Conservation (phyloP, 2,888 invertebrate species). For the Drosophila demipolita region DNA sequence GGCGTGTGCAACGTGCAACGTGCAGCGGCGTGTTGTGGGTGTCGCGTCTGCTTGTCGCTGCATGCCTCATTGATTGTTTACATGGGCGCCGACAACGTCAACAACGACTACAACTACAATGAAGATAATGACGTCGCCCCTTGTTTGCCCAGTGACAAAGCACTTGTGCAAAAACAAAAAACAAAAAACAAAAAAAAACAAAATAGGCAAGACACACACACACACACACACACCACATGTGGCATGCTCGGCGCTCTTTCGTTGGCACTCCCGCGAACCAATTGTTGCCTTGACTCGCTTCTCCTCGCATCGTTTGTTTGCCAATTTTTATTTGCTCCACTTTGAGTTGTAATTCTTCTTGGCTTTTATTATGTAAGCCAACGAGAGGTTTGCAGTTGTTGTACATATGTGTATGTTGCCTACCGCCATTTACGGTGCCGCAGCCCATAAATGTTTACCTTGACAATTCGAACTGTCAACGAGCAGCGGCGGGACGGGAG, state of each 20-base stretch:
- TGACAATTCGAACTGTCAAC: conserved; percentile 66
- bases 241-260: conserved; percentile 3
- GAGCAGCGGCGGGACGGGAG: conserved; percentile 12
- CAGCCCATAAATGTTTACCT: conserved; percentile 60
- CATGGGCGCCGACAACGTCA: conserved; percentile 48
- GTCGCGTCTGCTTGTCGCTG: conserved; percentile 19
- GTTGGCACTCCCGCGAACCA: conserved; percentile 12
- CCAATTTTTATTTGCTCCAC: conserved; percentile 67
- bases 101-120: not conserved
- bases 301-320: conserved; percentile 49
- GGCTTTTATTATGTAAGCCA: conserved; percentile 53
- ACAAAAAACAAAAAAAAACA: conserved; percentile 4
- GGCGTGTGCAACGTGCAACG: conserved; percentile 1
- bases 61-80: conserved; percentile 69
- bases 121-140: conserved; percentile 38
- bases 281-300: not conserved
- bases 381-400: conserved; percentile 18
- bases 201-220: conserved; percentile 2
- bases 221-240: not conserved
- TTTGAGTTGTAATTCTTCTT: conserved; percentile 60
- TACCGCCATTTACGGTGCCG: conserved; percentile 49
- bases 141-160: conserved; percentile 38
- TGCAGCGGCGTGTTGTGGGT: not conserved
- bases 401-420: conserved; percentile 29
- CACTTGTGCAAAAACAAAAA: conserved; percentile 43